Conservation (phyloP, 2,113 vertebrate species). For the Panurus biarmicus region DNA sequence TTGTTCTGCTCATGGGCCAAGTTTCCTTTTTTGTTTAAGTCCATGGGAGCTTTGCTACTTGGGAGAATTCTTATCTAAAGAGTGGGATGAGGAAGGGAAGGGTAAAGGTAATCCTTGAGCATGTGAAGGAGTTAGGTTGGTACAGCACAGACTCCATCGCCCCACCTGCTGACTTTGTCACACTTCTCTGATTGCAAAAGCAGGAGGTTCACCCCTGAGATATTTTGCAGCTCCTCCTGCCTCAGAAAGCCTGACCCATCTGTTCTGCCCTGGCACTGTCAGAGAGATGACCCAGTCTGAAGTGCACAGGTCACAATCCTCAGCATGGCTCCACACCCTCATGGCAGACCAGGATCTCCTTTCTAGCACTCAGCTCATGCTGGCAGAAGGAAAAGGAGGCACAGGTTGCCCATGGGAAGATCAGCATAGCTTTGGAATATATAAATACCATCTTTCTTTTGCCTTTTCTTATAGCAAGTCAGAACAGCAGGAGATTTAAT, state of each 20-base stretch:
- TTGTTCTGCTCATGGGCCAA: background rate
- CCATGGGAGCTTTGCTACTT: background rate
- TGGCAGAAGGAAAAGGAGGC: background rate
- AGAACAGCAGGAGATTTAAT: background rate
- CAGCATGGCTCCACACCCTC: too few relatives aligned
- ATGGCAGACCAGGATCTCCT: background rate
- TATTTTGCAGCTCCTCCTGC: background rate
- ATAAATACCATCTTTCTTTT: background rate
- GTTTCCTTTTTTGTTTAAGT: background rate
- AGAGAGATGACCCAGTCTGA: background rate
- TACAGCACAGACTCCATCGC: accelerated
- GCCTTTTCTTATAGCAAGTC: background rate
- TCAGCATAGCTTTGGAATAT: background rate
- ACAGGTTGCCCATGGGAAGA: background rate
- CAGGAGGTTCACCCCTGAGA: background rate
- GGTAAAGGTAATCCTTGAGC: background rate
- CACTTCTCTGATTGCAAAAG: background rate
- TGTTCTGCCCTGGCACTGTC: background rate
- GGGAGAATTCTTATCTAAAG: background rate
- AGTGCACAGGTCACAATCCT: background rate
- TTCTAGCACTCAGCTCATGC: background rate
- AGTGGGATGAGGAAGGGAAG: background rate
- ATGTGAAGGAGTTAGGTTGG: background rate
- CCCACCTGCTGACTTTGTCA: background rate
- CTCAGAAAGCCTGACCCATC: background rate